Evolutionary conservation across 2,888 invertebrate species (phyloP).

Genomic region (Aphrophora alni): DNA sequence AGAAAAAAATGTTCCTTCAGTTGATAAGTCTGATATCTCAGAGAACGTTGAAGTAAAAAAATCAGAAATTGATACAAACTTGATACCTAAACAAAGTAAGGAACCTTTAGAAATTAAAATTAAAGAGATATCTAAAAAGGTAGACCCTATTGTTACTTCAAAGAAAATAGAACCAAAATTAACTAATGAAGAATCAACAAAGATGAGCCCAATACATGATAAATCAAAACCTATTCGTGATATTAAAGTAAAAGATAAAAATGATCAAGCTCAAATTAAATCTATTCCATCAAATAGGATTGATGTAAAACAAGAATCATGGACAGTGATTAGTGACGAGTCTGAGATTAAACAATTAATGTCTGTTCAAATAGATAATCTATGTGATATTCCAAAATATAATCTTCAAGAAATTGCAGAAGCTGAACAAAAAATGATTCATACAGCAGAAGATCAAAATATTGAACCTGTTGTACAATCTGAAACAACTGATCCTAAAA

Average conservation of each 20-base stretch:
- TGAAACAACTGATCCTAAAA: no score
- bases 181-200: background rate
- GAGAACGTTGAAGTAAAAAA: no score
- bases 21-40: no score
- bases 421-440: slow-evolving; percentile 1
- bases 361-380: background rate
- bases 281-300: background rate
- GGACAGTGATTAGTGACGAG: background rate
- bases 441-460: background rate
- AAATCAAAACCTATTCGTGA: background rate
- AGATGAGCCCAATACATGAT: background rate
- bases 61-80: no score
- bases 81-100: no score
- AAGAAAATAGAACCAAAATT: background rate
- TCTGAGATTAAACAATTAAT: background rate
- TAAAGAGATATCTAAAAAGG: no score
- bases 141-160: background rate
- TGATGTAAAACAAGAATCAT: background rate
- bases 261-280: background rate
- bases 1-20: background rate
- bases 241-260: background rate
- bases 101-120: no score
- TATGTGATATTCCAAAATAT: slow-evolving; percentile 20
- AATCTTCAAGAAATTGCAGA: slow-evolving; percentile 10
- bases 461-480: no score